phyloP scores from a whole-genome alignment of 1,140 invertebrate genomes.

The Hesperophylax magnus region DNA sequence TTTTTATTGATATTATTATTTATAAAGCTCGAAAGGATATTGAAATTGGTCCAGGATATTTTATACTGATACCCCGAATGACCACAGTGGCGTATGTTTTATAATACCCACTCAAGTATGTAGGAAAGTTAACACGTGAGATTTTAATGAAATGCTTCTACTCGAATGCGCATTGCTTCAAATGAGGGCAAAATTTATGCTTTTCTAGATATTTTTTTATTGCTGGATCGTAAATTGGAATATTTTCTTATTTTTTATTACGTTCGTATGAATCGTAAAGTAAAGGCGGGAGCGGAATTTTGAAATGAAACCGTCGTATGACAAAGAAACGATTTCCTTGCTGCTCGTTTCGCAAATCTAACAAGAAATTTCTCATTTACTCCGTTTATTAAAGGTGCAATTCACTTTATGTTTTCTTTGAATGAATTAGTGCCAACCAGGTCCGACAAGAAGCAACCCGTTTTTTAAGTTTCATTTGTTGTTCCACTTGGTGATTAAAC shows the following conservation, averaged over 20 bases:
- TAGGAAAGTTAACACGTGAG: background rate
- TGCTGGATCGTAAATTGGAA: conserved; percentile 30
- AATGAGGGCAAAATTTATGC: conserved; percentile 18
- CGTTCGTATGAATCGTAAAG: conserved; percentile 20
- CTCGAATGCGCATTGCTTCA: background rate
- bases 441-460: no score
- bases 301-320: conserved; percentile 20
- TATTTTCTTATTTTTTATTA: conserved; percentile 30
- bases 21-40: no score
- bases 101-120: no score
- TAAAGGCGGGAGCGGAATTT: conserved; percentile 6
- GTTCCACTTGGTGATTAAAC: no score
- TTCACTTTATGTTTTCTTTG: no score
- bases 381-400: background rate
- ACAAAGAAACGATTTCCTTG: conserved; percentile 8
- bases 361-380: background rate
- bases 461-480: no score
- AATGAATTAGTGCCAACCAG: no score
- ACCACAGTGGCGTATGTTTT: no score
- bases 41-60: no score
- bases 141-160: conserved; percentile 5
- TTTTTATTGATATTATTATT: no score
- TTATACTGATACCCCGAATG: no score
- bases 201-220: conserved; percentile 32
- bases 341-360: conserved; percentile 1